Conservation (phyloP, 2,888 invertebrate species). For the Ophioninae sp. region DNA sequence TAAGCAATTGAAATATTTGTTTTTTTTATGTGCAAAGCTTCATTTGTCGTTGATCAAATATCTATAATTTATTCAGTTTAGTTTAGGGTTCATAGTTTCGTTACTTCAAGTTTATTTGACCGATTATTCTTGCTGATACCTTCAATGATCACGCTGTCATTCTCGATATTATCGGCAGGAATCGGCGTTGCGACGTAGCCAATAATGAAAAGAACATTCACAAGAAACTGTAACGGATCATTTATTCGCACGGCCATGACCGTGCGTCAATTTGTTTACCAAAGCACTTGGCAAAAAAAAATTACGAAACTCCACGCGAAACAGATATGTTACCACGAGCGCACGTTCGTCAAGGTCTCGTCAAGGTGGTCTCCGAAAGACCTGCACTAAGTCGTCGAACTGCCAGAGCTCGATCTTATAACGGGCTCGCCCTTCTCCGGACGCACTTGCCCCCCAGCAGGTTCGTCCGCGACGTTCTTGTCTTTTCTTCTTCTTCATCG, state of each 20-base stretch:
- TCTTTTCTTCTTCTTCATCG: slow-evolving; percentile 37
- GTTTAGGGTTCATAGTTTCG: neutral
- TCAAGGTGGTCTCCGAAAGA: slow-evolving; percentile 63
- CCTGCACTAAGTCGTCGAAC: slow-evolving; percentile 82
- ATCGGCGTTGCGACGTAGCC: slow-evolving; percentile 35
- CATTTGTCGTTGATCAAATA: no score
- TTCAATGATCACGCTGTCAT: slow-evolving; percentile 82
- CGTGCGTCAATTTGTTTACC: slow-evolving; percentile 34
- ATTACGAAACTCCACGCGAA: slow-evolving; percentile 31
- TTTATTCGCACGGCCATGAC: slow-evolving; percentile 51
- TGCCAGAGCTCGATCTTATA: slow-evolving; percentile 82
- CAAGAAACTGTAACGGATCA: slow-evolving; percentile 42
- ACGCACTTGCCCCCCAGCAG: slow-evolving; percentile 68
- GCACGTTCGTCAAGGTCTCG: slow-evolving; percentile 46
- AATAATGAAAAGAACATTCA: slow-evolving; percentile 39
- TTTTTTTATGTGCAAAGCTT: no score
- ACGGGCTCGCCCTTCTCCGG: slow-evolving; percentile 83
- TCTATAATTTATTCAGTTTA: neutral
- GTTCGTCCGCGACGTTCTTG: slow-evolving; percentile 62
- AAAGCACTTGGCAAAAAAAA: slow-evolving; percentile 19
- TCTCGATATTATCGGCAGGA: slow-evolving; percentile 66
- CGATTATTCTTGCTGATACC: slow-evolving; percentile 73
- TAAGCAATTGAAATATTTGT: no score
- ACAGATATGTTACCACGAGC: slow-evolving; percentile 18
- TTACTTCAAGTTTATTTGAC: neutral